phyloP scores from a whole-genome alignment of 2,888 invertebrate genomes.

The Euplexia lucipara region DNA sequence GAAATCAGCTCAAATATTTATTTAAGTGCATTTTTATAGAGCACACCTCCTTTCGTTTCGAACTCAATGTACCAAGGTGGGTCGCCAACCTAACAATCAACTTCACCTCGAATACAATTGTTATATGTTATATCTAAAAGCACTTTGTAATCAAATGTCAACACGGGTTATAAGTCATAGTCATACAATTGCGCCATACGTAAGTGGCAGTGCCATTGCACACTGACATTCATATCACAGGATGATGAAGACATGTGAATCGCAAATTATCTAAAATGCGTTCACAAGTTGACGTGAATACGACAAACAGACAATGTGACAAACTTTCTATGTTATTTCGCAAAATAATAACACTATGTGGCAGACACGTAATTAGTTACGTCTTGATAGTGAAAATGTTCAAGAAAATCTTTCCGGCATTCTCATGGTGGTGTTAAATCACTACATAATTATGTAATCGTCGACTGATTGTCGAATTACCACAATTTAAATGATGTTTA shows the following conservation, averaged over 20 bases:
- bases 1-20: not conserved
- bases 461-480: not conserved
- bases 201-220: constrained; percentile 53
- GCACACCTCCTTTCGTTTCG: too few relatives aligned
- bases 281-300: constrained; percentile 71
- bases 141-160: constrained; percentile 51
- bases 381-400: constrained; percentile 35
- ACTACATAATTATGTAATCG: constrained; percentile 10
- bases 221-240: constrained; percentile 72
- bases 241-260: constrained; percentile 79
- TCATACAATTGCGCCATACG: constrained; percentile 49
- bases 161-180: constrained; percentile 53
- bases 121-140: constrained; percentile 23
- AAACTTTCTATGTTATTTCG: constrained; percentile 65
- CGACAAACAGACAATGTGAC: constrained; percentile 77
- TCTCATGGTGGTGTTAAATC: constrained; percentile 23
- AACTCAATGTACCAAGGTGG: constrained; percentile 32
- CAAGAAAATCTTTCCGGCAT: constrained; percentile 8
- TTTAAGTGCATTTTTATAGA: too few relatives aligned
- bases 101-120: constrained; percentile 38
- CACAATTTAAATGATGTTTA: too few relatives aligned
- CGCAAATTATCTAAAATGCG: constrained; percentile 72
- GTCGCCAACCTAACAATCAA: constrained; percentile 17
- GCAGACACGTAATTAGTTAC: constrained; percentile 54
- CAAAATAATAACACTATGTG: constrained; percentile 57